Conservation (phyloP, 1,140 invertebrate genomes). For the Danaus melanippus region DNA sequence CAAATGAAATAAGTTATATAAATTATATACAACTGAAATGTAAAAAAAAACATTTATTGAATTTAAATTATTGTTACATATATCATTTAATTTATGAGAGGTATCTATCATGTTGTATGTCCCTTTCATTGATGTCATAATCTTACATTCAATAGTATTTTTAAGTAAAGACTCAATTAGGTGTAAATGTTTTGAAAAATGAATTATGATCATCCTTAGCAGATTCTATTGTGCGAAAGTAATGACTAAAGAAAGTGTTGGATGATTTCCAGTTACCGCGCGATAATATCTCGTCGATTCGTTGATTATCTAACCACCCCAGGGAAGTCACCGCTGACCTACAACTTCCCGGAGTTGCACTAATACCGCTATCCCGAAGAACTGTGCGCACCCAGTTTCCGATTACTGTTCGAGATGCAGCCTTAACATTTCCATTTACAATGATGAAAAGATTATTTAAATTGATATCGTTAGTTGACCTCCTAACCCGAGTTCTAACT, state of each 20-base stretch:
- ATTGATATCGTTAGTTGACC: slow-evolving; percentile 3
- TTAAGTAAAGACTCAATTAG: no score
- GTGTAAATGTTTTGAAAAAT: slow-evolving; percentile 11
- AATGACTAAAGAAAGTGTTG: slow-evolving; percentile 15
- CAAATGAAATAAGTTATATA: slow-evolving; percentile 2
- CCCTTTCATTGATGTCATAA: no score
- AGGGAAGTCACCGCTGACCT: slow-evolving; percentile 11
- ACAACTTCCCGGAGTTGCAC: slow-evolving; percentile 10
- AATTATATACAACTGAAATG: no score
- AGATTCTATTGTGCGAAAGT: slow-evolving; percentile 6
- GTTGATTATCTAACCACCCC: slow-evolving; percentile 9
- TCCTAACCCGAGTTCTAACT: slow-evolving; percentile 4
- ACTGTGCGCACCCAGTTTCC: slow-evolving; percentile 14
- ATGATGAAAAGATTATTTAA: slow-evolving; percentile 14
- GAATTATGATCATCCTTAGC: slow-evolving; percentile 5
- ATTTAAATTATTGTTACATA: slow-evolving; percentile 7
- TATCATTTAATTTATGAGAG: slow-evolving; percentile 1
- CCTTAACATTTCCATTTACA: slow-evolving; percentile 1
- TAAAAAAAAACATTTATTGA: no score
- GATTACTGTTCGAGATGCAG: slow-evolving; percentile 14
- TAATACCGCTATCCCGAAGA: slow-evolving; percentile 11
- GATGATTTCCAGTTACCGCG: slow-evolving; percentile 14
- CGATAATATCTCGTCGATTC: slow-evolving; percentile 11
- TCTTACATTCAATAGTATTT: no score
- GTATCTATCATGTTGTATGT: no score